Base-by-base conservation (phyloP, 2,113 vertebrate species). In the Leptodactylus fuscus region DNA sequence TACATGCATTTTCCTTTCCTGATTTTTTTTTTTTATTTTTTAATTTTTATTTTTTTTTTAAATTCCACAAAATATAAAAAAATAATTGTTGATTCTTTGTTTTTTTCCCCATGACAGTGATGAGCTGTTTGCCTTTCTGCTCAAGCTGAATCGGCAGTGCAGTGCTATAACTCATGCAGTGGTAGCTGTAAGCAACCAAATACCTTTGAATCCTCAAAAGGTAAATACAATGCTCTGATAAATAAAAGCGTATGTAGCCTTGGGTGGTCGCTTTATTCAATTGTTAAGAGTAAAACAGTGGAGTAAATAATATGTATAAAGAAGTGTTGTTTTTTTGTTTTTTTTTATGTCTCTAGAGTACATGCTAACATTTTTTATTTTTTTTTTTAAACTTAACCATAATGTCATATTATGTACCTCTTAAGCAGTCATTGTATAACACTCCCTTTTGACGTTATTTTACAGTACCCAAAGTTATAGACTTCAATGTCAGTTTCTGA, bases 111-210 rank as follows among this genome's bases (percentile, higher is more conserved):
- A 97, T 38, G 7, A 96, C 89, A 93, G 89, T 87, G 97, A 98
- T 88, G 97, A 98, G 76, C 93, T 98, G 75, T 92, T 93, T 36
- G 94, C 87, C 84, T 97, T 97, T 90, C 94, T 99, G 88, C 89
- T 96, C 85, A 96, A 95, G 84, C 76, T 98, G 88, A 94, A 90
- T 84, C 95, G 94, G 44, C 96, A 98, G 46, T 98, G 97, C 89
- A 91, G 82, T 88, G 96, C 95, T 85, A 91, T 99, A 90, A 97
- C 92, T 0, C 85, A 95, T 88, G 90, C 89, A 1, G 90, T 98
- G 76, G 95, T 96, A 88, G 94, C 94, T 27, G 81, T 95, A 85
- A 92, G 94, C 88, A 88, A 90, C 18, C 94, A 94, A 67, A 96
- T 98, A 58, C 94, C 96, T 32, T 88, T 89, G 76, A 94, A 94